Conservation (phyloP, 2,113 vertebrate genomes). For the Mirounga angustirostris region DNA sequence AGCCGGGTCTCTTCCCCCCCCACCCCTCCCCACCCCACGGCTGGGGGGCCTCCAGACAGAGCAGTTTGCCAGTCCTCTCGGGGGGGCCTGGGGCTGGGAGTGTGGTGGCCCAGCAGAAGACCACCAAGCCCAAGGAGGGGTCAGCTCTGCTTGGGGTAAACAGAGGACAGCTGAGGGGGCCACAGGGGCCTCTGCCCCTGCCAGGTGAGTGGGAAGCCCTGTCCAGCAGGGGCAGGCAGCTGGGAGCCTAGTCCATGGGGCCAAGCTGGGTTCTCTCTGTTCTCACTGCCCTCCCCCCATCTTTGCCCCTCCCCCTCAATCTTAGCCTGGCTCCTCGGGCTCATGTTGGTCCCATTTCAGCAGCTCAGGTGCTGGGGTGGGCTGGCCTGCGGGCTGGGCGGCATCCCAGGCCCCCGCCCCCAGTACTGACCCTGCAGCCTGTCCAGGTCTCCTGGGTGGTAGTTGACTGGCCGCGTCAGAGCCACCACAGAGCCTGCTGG, state of each 20-base stretch:
- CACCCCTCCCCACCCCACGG: too few species aligned
- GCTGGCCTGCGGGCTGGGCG: rapidly evolving
- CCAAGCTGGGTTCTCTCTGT: too few species aligned
- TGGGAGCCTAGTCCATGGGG: too few species aligned
- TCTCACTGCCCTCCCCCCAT: too few species aligned
- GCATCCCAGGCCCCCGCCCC: not conserved
- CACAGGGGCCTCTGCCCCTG: not conserved
- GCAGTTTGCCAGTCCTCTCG: not conserved
- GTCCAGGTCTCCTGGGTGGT: not conserved
- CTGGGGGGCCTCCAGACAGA: not conserved
- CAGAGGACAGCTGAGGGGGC: not conserved
- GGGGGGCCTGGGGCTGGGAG: not conserved
- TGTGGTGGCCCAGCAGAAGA: not conserved
- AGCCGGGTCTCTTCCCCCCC: not conserved
- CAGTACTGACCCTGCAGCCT: not conserved
- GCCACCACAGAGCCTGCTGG: too few species aligned
- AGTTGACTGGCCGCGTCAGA: not conserved
- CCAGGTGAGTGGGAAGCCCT: not conserved
- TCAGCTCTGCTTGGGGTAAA: not conserved
- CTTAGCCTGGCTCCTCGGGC: not conserved
- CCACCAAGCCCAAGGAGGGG: not conserved
- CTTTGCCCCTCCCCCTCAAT: rapidly evolving
- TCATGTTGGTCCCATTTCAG: too few species aligned
- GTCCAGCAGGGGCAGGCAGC: not conserved
- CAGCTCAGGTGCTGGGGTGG: too few species aligned